Percentiles rank a stretch among this genome's conserved stretches.
Evolutionary conservation across 2,888 invertebrate genomes (phyloP).

Genomic region (Heterodera filipjevi): DNA sequence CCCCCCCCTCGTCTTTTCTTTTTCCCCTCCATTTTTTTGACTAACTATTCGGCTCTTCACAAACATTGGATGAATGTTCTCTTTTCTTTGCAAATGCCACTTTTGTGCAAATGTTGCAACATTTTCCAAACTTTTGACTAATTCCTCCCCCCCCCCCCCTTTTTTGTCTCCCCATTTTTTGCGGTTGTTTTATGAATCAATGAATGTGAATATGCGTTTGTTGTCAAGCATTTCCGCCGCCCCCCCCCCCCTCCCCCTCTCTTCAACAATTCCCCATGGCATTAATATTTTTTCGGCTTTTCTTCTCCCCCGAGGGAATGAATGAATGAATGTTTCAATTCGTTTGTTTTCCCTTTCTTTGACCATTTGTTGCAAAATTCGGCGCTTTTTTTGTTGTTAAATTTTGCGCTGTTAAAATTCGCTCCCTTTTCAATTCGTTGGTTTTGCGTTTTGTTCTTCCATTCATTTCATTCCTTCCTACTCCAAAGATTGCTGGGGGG

Average conservation of each 20-base stretch:
- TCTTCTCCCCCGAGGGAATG: background rate
- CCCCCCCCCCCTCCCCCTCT: too few relatives aligned
- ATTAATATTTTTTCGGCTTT: background rate
- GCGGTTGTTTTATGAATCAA: background rate
- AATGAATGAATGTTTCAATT: background rate
- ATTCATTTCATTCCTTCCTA: constrained; percentile 5
- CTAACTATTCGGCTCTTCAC: background rate
- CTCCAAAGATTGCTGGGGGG: constrained; percentile 11
- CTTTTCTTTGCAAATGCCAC: too few relatives aligned
- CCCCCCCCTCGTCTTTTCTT: background rate
- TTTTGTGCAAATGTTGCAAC: constrained; percentile 7
- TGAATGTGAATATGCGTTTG: too few relatives aligned
- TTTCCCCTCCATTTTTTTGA: constrained; percentile 3
- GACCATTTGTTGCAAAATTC: background rate
- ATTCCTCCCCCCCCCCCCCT: background rate
- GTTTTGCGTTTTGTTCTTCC: background rate
- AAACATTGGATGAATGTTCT: background rate
- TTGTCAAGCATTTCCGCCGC: background rate
- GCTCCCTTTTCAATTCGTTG: background rate
- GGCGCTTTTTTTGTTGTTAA: background rate
- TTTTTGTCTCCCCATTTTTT: background rate
- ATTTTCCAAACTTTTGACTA: background rate
- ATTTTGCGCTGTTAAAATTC: background rate
- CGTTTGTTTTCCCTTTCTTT: background rate
- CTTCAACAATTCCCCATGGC: background rate